Conservation (phyloP, 2,797 vertebrate species). For the Hippoglossus hippoglossus region DNA sequence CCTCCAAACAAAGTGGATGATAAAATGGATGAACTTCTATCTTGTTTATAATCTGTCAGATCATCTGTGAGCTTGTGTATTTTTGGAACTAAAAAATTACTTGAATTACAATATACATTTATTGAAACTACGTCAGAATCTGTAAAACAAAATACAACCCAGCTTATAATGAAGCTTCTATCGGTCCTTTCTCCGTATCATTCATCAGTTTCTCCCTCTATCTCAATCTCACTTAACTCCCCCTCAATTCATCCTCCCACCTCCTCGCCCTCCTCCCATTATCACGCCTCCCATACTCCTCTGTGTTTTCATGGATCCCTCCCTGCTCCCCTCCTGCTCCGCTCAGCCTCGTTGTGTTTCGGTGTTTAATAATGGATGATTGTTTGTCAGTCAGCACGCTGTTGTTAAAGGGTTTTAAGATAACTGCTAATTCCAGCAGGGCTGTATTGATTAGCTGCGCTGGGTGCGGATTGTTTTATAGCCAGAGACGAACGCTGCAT, state of each 20-base stretch:
- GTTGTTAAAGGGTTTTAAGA: slow-evolving; percentile 83
- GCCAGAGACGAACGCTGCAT: slow-evolving; percentile 33
- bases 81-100: too few species aligned
- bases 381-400: slow-evolving; percentile 76
- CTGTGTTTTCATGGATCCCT: not conserved
- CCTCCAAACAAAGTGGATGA: too few species aligned
- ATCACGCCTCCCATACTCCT: not conserved
- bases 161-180: not conserved
- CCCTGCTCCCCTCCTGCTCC: not conserved
- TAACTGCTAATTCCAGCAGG: slow-evolving; percentile 84
- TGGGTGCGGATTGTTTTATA: slow-evolving; percentile 79
- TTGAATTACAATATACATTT: too few species aligned
- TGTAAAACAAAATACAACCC: too few species aligned
- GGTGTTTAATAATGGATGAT: slow-evolving; percentile 81
- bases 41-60: too few species aligned
- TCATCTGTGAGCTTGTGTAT: too few species aligned
- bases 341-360: slow-evolving; percentile 25
- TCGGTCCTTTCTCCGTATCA: too few species aligned
- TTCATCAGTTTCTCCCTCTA: not conserved
- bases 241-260: not conserved
- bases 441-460: slow-evolving; percentile 78
- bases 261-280: not conserved
- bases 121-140: too few species aligned
- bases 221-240: slow-evolving; percentile 3
- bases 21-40: too few species aligned